A percentile compares a stretch with the other conserved stretches of the same genome.
These are phyloP conservation scores for Uropetala carovei DNA, from an alignment of 2,888 invertebrate genomes.

Conservation along the genomic window DNA sequence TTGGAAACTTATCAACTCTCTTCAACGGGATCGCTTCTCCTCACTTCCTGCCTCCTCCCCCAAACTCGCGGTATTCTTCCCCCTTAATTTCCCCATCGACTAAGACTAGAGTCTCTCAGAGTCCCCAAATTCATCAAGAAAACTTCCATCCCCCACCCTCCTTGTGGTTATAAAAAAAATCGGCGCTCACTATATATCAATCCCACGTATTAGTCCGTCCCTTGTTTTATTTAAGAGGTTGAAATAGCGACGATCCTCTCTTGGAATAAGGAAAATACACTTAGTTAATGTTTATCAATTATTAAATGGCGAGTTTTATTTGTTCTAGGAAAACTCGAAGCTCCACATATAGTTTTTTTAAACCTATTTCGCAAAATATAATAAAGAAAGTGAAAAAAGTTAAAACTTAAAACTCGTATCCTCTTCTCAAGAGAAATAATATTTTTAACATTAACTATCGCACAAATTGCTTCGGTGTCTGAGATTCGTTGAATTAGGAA, in stretches of 20 bases:
- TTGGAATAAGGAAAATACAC: neutral
- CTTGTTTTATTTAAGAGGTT: neutral
- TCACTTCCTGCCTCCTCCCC: neutral
- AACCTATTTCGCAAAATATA: no score
- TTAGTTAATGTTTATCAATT: neutral
- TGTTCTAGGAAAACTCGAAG: no score
- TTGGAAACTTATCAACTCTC: neutral
- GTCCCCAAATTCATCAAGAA: conserved; percentile 35
- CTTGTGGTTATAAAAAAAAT: neutral
- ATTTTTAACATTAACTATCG: no score
- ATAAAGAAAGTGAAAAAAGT: no score
- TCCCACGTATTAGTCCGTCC: neutral
- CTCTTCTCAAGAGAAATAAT: no score
- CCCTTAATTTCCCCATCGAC: neutral
- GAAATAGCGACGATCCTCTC: neutral
- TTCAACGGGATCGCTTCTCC: neutral
- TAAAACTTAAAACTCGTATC: no score
- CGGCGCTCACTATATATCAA: neutral
- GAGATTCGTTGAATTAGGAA: no score
- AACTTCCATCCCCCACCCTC: neutral
- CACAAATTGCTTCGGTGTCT: no score
- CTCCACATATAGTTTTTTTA: no score
- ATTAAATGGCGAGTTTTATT: neutral
- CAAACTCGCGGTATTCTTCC: neutral
- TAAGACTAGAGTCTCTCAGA: neutral